Conservation (phyloP, 2,888 invertebrate genomes). For the Synanthedon tipuliformis region DNA sequence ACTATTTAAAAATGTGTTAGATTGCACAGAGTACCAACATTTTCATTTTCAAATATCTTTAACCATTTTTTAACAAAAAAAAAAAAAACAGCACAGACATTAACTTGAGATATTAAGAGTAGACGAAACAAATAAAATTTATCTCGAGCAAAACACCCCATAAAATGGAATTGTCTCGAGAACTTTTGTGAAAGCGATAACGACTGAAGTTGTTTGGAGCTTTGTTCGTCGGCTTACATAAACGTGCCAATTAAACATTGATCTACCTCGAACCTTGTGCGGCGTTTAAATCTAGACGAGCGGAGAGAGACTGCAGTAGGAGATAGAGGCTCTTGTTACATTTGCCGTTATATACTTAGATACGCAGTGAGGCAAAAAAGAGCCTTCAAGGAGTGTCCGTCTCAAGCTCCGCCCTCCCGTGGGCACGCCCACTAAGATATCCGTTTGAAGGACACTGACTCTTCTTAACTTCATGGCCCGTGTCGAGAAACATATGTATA, state of each 20-base stretch:
- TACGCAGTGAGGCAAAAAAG: conserved; percentile 62
- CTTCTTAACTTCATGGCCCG: conserved; percentile 32
- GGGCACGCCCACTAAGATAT: conserved; percentile 57
- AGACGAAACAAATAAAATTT: conserved; percentile 63
- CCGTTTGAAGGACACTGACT: conserved; percentile 43
- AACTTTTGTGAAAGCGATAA: conserved; percentile 69
- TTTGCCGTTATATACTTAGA: conserved; percentile 51
- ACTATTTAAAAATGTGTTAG: no score
- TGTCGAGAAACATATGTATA: no score
- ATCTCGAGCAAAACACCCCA: conserved; percentile 68
- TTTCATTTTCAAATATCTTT: no score
- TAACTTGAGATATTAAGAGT: conserved; percentile 7
- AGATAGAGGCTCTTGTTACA: conserved; percentile 31
- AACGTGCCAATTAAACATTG: conserved; percentile 35
- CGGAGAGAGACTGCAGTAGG: conserved; percentile 17
- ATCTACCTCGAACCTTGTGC: conserved; percentile 17
- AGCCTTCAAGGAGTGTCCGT: conserved; percentile 65
- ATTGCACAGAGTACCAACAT: no score
- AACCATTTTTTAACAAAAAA: no score
- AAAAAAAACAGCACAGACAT: no score
- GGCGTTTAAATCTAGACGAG: conserved; percentile 4
- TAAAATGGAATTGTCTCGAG: conserved; percentile 65
- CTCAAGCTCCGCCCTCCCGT: conserved; percentile 47
- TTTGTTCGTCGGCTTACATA: conserved; percentile 62
- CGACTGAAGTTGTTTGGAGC: conserved; percentile 63